Base-by-base conservation (phyloP, 1,140 invertebrate genomes). In the Choristoneura fumiferana region DNA sequence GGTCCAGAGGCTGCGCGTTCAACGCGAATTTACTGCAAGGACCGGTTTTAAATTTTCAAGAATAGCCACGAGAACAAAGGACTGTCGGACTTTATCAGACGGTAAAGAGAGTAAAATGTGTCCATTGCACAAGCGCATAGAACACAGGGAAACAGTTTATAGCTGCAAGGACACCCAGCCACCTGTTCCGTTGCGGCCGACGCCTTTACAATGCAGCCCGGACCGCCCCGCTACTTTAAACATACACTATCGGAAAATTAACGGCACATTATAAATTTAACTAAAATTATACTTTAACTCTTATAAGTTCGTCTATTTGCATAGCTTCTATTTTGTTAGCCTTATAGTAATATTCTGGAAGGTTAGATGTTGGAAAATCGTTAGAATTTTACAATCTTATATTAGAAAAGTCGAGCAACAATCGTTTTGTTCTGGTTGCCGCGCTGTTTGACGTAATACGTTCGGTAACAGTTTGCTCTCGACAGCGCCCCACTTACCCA, bases 41-140 rank as follows among this genome's bases (percentile, higher is more conserved):
- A 78, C 70, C 67, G 76, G 65, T 76, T 76, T 83, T 78, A 83
- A 83, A 79, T 78, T 77, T 79, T 75, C 76, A 81, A 74, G 71
- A 75, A 60, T 67, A 70, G 65, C 49, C 60, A 56, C 59, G 69
- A 68, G 73, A 82, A 83, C 80, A 83, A 83, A 83, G 74, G 77
- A 76, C 60, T 61, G 63, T 67, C 58, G 67, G 68, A 76, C 58
- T 81, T 78, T 80, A 82, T 76, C 71, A 72, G 70, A 69, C 69
- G 67, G 69, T 78, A 79, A 79, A 83, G 76, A 76, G 71, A 73
- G 78, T 77, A 79, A 79, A 83, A 78, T 81, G 73, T 83, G 78
- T 79, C 74, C 61, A 64, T 57, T 77, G 73, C 80, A 80, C 65
- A 45, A 62, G 68, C 71, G 71, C 75, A 73, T 69, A 60, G 65